Conservation (phyloP, 2,797 vertebrate species). For the Potorous gilbertii region DNA sequence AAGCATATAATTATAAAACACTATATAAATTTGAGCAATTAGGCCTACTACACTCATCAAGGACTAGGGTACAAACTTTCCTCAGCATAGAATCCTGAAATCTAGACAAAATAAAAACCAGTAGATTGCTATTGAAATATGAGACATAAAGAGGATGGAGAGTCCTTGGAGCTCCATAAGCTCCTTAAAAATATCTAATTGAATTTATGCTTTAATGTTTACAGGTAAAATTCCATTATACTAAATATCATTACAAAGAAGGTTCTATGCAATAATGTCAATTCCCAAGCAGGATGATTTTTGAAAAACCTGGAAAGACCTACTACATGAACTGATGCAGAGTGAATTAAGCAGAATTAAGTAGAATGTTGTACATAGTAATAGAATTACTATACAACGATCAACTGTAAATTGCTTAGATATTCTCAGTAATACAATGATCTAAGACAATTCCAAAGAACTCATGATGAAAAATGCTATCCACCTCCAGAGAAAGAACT, state of each 20-base stretch:
- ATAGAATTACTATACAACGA: not conserved
- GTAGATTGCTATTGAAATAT: slow-evolving; percentile 56
- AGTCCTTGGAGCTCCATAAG: slow-evolving; percentile 46
- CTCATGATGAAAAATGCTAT: not conserved
- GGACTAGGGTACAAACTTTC: not conserved
- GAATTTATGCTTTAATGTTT: not conserved
- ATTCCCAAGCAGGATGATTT: not conserved
- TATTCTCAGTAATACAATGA: not conserved
- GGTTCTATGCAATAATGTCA: not conserved
- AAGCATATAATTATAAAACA: not conserved
- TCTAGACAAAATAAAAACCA: slow-evolving; percentile 26
- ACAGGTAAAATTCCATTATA: not conserved
- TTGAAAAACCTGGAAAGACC: not conserved
- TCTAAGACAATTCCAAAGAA: not conserved
- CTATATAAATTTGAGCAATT: not conserved
- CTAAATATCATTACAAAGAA: not conserved
- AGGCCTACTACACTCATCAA: not conserved
- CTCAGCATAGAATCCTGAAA: not conserved
- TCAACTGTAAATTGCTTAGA: not conserved
- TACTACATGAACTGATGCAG: not conserved
- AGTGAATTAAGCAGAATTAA: not conserved
- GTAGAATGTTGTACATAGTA: not conserved
- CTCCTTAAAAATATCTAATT: not conserved
- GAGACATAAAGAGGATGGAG: slow-evolving; percentile 46
- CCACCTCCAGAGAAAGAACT: not conserved